Evolutionary conservation across 2,888 invertebrate species (phyloP), one percentile per base, ranked within the genome.

Genomic region (Ganaspis brasiliensis): DNA sequence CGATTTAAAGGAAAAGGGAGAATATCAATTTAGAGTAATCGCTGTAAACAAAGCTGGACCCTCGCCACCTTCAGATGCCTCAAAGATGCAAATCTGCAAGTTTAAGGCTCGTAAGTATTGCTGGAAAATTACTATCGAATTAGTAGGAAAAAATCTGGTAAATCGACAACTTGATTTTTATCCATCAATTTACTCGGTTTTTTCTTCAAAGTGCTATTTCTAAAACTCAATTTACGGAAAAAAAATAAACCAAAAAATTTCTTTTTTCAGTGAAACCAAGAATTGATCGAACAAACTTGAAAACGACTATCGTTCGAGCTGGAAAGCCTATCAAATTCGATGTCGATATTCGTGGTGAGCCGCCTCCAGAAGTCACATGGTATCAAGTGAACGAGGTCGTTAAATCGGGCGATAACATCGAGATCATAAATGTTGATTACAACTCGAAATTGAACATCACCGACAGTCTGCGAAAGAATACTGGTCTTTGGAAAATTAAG

Each of bases 31-130:
- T 94, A 94, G 98, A 67, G 94, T 98, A 16, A 94, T 97, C 81
- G 98, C 98, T 14, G 96, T 98, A 21, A 98, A 98, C 92, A 98
- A 98, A 92, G 98, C 98, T 67, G 98, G 98, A 73, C 96, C 94
- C 9, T 97, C 97, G 0, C 96, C 96, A 19, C 96, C 98, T 2
- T 98, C 98, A 0, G 98, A 98, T 85, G 95, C 98, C 0, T 97
- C 98, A 72, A 95, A 96, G 91, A 95, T 96, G 93, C 97, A 98
- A 88, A 95, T 96, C 71, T 96, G 97, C 87, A 97, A 97, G 89
- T 96, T 97, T 90, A 96, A 96, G 92, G 93, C 97, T 85, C 93
- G 97, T 97, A 92, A 95, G 96, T 94, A 84, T 77, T 26, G n/a
- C n/a, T n/a, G n/a, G n/a, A n/a, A n/a, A n/a, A n/a, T n/a, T n/a